Evolutionary conservation across 2,888 invertebrate genomes (phyloP), one percentile per base, ranked within the genome.

Genomic region (Lithophane semibrunnea): DNA sequence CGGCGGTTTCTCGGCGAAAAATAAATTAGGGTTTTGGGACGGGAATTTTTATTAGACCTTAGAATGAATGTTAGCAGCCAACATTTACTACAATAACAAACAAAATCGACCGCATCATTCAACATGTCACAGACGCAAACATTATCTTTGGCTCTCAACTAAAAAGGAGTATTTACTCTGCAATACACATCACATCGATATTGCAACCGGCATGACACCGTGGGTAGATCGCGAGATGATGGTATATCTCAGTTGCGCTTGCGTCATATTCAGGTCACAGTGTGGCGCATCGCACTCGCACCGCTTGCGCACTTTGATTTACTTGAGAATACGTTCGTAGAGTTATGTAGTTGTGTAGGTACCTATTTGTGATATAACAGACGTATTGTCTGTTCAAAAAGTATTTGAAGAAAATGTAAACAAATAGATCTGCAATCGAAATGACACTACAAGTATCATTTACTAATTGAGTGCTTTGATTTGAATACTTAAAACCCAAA

Each of bases 141-240:
- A 74, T 54, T 52, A 52, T 74, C 44, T 12, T 71, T 61, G 29
- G 47, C 58, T 71, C 54, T 24, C 37, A 60, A 49, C 75, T 67
- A 73, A 85, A 73, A 76, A 76, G 47, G 56, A 37, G 42, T 73
- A 71, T 70, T 65, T 65, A 75, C 74, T 21, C 52, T 74, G 75
- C 83, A 72, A 77, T 66, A 73, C 58, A 58, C 49, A 71, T 42
- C 52, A 60, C 70, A 70, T 65, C 52, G 58, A 61, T 74, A 76
- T 82, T 73, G 75, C 80, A 77, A 74, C 67, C 73, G 29, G 21
- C 83, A 64, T 72, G 63, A 66, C 77, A 84, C 73, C 75, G 86
- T 84, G 86, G 84, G 84, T 84, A 80, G 75, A 80, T 84, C 75
- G 67, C 42, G 73, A 76, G 78, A 78, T 86, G 86, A 72, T 83